Conservation (phyloP, 2,113 vertebrate species). For the Aphyosemion australe region DNA sequence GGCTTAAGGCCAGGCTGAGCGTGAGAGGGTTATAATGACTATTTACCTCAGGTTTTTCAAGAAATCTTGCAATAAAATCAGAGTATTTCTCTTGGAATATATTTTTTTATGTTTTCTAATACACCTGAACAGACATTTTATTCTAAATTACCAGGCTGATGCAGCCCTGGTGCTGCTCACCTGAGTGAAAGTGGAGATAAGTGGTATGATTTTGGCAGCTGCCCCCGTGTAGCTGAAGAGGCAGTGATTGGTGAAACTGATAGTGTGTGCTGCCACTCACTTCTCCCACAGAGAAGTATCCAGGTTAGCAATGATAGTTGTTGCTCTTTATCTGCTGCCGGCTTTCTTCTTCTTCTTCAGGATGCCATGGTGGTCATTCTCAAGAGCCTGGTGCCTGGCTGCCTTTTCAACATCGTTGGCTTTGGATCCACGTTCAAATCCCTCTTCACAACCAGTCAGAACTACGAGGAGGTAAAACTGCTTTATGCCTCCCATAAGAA, state of each 20-base stretch:
- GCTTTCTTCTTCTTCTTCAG: conserved; percentile 66
- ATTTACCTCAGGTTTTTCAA: conserved; percentile 17
- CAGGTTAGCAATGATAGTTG: not conserved
- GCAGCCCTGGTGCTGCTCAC: not conserved
- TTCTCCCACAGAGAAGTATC: conserved; percentile 7
- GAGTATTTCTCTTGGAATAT: not conserved
- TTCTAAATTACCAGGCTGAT: not conserved
- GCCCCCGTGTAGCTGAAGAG: conserved; percentile 8
- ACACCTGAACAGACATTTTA: not conserved
- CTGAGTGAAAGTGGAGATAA: conserved; percentile 23
- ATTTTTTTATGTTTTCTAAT: not conserved
- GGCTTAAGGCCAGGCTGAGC: conserved; percentile 14
- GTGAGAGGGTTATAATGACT: conserved; percentile 12
- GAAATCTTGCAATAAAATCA: conserved; percentile 10
- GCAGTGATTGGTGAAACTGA: conserved; percentile 22
- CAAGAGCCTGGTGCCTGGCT: conserved; percentile 89
- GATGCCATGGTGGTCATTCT: conserved; percentile 90
- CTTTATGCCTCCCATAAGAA: not conserved
- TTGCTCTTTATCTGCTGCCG: not conserved
- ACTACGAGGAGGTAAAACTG: conserved; percentile 86
- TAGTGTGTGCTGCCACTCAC: not conserved
- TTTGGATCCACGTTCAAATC: conserved; percentile 92
- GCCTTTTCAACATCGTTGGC: conserved; percentile 90
- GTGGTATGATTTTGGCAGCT: conserved; percentile 5
- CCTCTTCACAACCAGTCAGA: conserved; percentile 87